Conservation (phyloP, 2,113 vertebrate genomes). For the Anser cygnoides region DNA sequence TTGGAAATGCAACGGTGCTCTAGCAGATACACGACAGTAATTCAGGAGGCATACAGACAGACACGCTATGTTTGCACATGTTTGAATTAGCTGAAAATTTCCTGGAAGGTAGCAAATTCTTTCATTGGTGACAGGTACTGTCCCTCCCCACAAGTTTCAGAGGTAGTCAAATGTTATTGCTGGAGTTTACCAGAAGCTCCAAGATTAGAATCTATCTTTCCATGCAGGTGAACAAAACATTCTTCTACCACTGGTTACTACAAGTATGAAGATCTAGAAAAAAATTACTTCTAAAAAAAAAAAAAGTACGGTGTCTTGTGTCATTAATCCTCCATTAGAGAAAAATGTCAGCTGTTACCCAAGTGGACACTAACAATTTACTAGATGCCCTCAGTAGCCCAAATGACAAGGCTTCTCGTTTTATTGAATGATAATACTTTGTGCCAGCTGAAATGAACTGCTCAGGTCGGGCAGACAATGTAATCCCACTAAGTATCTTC, state of each 20-base stretch:
- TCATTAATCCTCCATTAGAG: not conserved
- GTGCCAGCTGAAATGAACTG: not conserved
- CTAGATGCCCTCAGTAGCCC: not conserved
- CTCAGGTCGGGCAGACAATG: not conserved
- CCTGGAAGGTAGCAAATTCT: not conserved
- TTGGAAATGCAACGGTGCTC: not conserved
- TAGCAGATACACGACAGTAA: not conserved
- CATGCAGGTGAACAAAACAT: not conserved
- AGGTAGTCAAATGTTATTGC: not conserved
- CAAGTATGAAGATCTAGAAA: not conserved
- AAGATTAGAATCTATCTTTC: not conserved
- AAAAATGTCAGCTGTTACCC: not conserved
- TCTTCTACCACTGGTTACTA: not conserved
- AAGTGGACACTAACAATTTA: not conserved
- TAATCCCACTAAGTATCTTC: not conserved
- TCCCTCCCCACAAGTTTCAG: not conserved
- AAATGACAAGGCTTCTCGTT: not conserved
- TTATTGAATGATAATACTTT: not conserved
- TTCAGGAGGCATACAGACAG: not conserved
- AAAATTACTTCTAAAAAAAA: not conserved
- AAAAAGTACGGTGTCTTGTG: not conserved
- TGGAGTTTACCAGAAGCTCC: not conserved
- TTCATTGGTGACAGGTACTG: not conserved
- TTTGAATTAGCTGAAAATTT: not conserved
- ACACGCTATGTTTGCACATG: not conserved